These are phyloP conservation scores for Heliconius erato DNA, from an alignment of 2,888 invertebrate genomes.

Conservation along the genomic window DNA sequence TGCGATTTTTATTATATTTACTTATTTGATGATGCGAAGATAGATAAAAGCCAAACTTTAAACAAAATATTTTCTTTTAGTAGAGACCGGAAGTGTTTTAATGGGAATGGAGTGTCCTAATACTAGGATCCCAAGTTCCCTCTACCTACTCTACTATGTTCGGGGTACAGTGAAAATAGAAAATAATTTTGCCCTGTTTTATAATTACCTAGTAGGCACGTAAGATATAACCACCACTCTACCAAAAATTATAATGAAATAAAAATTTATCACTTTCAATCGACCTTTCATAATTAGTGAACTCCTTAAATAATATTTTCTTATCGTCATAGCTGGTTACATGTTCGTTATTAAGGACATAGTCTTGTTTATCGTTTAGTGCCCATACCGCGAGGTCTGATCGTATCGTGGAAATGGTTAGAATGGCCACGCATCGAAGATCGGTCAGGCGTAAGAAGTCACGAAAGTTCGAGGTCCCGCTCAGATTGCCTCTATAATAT, in stretches of 20 bases:
- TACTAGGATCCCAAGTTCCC: too few species aligned
- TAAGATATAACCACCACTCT: neutral
- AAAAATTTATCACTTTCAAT: slow-evolving; percentile 23
- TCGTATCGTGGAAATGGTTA: slow-evolving; percentile 67
- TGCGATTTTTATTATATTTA: too few species aligned
- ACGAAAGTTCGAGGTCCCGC: slow-evolving; percentile 83
- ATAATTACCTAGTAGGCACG: too few species aligned
- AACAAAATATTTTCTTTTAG: too few species aligned
- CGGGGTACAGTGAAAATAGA: too few species aligned
- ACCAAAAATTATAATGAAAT: neutral
- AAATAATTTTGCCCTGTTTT: too few species aligned
- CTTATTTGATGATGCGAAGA: too few species aligned
- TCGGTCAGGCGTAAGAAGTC: slow-evolving; percentile 80
- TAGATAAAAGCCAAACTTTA: too few species aligned
- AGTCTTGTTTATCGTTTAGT: slow-evolving; percentile 71
- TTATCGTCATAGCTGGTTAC: slow-evolving; percentile 50
- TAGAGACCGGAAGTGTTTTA: too few species aligned
- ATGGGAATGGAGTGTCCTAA: too few species aligned
- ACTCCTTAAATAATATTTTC: slow-evolving; percentile 20
- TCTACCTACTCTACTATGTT: too few species aligned
- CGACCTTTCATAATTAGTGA: slow-evolving; percentile 16
- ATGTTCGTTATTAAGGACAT: slow-evolving; percentile 57
- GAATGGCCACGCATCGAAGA: slow-evolving; percentile 73
- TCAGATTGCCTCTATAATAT: slow-evolving; percentile 73
- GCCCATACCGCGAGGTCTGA: slow-evolving; percentile 66